phyloP scores from a whole-genome alignment of 2,888 invertebrate genomes.

The Embidobia sp. region DNA sequence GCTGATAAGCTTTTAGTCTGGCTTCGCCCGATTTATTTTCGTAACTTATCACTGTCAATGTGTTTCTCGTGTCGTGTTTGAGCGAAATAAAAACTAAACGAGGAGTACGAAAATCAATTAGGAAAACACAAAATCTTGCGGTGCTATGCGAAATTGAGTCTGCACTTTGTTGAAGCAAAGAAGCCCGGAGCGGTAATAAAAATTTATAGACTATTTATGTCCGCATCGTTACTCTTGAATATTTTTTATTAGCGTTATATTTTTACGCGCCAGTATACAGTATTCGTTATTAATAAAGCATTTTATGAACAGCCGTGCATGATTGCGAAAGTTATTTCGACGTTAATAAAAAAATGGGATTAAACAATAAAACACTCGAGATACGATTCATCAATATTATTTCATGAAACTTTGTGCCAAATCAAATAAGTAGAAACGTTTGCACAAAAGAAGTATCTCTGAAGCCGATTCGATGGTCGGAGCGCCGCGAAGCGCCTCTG shows the following conservation, averaged over 20 bases:
- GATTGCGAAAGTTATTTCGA: conserved; percentile 11
- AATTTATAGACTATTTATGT: conserved; percentile 25
- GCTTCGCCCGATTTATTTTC: not conserved
- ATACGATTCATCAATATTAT: conserved; percentile 31
- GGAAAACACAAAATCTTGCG: not conserved
- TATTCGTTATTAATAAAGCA: conserved; percentile 22
- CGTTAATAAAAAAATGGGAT: conserved; percentile 16
- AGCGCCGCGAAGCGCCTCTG: conserved; percentile 27
- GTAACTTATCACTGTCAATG: not conserved
- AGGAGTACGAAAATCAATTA: no score
- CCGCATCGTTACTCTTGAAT: conserved; percentile 16
- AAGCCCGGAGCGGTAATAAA: not conserved
- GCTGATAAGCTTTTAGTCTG: not conserved
- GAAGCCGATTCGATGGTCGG: not conserved
- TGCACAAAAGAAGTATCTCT: conserved; percentile 19
- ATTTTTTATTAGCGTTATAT: conserved; percentile 27
- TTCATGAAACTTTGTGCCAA: conserved; percentile 8
- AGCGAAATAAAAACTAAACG: no score
- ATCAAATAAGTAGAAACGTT: conserved; percentile 29
- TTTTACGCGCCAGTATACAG: conserved; percentile 15
- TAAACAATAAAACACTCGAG: conserved; percentile 19
- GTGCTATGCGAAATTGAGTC: not conserved
- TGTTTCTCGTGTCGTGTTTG: not conserved
- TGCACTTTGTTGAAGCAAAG: conserved; percentile 6
- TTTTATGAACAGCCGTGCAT: conserved; percentile 20